Conservation (phyloP, 2,113 vertebrate genomes). For the Fukomys damarensis region DNA sequence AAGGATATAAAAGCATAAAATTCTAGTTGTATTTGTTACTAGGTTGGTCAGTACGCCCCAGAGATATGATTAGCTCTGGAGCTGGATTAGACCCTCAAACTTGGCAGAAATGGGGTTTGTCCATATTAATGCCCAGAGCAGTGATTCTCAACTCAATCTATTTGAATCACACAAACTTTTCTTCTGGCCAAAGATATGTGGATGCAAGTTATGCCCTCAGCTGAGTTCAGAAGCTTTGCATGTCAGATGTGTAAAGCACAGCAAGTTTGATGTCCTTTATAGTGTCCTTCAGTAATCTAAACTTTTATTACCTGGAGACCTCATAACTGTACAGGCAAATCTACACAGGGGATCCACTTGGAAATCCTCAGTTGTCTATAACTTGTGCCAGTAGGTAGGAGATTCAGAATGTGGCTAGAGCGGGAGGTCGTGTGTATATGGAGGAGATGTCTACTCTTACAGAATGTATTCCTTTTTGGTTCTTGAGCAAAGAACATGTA, state of each 20-base stretch:
- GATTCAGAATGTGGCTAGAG: slow-evolving; percentile 18
- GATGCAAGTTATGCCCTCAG: neutral
- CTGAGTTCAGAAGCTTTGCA: neutral
- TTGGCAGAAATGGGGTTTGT: neutral
- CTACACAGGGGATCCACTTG: slow-evolving; percentile 18
- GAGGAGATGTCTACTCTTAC: neutral
- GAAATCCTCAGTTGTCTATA: slow-evolving; percentile 1
- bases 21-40: neutral
- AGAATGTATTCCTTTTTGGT: slow-evolving; percentile 5
- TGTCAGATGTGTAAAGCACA: neutral
- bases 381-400: neutral
- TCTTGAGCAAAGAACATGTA: neutral
- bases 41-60: neutral
- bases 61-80: neutral
- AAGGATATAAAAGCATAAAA: neutral
- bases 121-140: neutral
- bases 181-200: neutral
- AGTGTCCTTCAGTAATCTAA: slow-evolving; percentile 22
- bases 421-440: neutral
- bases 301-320: slow-evolving; percentile 36
- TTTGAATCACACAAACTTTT: neutral
- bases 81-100: neutral
- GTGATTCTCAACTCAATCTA: neutral
- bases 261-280: neutral
- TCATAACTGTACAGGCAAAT: slow-evolving; percentile 1